Conservation (phyloP, 2,113 vertebrate species). For the Hoplias malabaricus region DNA sequence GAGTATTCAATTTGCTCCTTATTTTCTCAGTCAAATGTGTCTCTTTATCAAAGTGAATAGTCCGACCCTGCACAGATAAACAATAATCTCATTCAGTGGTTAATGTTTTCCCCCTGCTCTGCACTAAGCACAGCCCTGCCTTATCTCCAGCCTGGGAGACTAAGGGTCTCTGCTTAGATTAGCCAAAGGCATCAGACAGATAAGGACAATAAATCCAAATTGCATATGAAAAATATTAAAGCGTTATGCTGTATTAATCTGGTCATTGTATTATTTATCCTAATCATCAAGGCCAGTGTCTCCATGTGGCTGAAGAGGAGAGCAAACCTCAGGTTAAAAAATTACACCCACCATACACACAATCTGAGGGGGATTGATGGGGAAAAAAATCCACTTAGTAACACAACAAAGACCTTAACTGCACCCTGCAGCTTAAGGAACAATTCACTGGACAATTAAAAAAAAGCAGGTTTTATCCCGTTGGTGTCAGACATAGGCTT, state of each 20-base stretch:
- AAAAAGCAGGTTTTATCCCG: neutral
- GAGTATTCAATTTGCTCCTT: constrained; percentile 71
- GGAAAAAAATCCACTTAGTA: neutral
- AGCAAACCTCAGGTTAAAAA: constrained; percentile 22
- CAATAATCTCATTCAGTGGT: constrained; percentile 87
- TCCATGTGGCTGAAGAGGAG: neutral
- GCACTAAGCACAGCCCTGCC: constrained; percentile 78
- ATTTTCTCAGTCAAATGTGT: constrained; percentile 83
- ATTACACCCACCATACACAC: neutral
- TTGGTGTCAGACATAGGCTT: too few species aligned
- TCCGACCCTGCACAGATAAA: constrained; percentile 75
- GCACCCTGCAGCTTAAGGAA: neutral
- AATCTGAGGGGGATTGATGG: neutral
- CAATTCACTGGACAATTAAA: neutral
- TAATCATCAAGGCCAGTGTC: constrained; percentile 71
- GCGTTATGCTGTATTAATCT: constrained; percentile 93
- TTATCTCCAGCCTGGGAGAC: constrained; percentile 87
- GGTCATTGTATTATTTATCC: constrained; percentile 85
- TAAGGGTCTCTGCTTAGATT: constrained; percentile 86
- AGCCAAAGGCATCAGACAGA: constrained; percentile 85
- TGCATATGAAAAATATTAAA: constrained; percentile 94
- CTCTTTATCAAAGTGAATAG: constrained; percentile 68
- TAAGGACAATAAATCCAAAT: constrained; percentile 92
- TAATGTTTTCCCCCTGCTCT: constrained; percentile 85
- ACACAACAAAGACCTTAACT: neutral